These are phyloP conservation scores for Asarcornis scutulata DNA, from an alignment of 2,113 vertebrate genomes.

Conservation along the genomic window DNA sequence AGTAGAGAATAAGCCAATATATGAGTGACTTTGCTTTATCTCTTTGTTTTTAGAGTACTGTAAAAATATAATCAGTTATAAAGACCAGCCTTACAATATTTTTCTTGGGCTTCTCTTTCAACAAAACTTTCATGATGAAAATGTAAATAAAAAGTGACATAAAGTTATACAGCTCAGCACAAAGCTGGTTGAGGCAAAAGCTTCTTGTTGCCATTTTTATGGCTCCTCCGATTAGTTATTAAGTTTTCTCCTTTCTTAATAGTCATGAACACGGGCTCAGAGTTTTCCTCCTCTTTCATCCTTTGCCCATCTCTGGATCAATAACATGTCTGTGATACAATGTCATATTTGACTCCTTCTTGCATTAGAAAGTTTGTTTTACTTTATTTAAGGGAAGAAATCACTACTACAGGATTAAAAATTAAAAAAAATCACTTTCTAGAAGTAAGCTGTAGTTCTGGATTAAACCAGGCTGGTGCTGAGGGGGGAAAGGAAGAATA, in stretches of 20 bases:
- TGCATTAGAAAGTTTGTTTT: slow-evolving; percentile 8
- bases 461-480: not conserved
- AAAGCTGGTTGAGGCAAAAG: slow-evolving; percentile 64
- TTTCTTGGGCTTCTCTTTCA: slow-evolving; percentile 11
- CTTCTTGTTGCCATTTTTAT: slow-evolving; percentile 68
- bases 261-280: not conserved
- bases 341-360: not conserved
- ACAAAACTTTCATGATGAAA: slow-evolving; percentile 43
- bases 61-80: slow-evolving; percentile 24
- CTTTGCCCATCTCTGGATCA: not conserved
- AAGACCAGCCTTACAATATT: not conserved
- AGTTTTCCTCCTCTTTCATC: not conserved
- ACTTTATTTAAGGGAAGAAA: not conserved
- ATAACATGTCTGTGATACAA: not conserved
- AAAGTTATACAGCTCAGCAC: slow-evolving; percentile 65
- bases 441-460: not conserved
- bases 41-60: slow-evolving; percentile 14
- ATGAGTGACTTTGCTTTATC: not conserved
- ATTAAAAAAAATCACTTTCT: not conserved
- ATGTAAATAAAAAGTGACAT: slow-evolving; percentile 73
- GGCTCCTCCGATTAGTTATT: slow-evolving; percentile 65
- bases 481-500: not conserved
- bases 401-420: not conserved
- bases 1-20: not conserved
- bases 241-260: slow-evolving; percentile 66